Base-by-base conservation (phyloP, 2,888 invertebrate genomes). In the Heteropelma amictum region DNA sequence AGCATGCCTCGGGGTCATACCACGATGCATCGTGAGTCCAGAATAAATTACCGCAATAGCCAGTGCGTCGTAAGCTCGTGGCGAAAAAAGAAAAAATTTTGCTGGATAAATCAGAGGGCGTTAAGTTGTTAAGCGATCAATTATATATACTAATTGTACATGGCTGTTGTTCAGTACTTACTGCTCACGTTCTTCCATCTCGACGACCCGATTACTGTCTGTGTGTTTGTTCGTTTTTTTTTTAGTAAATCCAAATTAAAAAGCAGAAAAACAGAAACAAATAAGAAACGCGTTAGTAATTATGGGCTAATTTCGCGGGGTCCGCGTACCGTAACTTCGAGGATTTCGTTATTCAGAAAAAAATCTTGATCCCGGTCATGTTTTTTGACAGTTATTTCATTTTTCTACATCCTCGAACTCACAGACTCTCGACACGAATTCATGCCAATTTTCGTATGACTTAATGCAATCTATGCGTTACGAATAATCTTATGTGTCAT, bases 161-260 rank as follows among this genome's bases (percentile, higher is more conserved):
- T 63, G 49, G 64, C 61, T 63, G 47, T 61, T 79, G 64, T 77
- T 69, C 64, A 77, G 81, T 90, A 95, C 95, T 95, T 93, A 95
- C 95, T 95, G 95, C 91, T 95, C 95, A 88, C 95, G 92, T 90
- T 95, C 95, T 90, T 95, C 95, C 92, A 95, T 91, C 89, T 94
- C 94, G 86, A 89, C 88, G 90, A 94, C 93, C 81, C 94, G 93
- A 90, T 93, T 94, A 92, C 93, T 94, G 92, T 94, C 95, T 95
- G 92, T 89, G 87, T 87, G 85, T 89, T 86, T 86, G 84, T 89
- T 86, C 89, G 86, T 89, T 89, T 61, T 61, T 61, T 61, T 61
- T 61, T 88, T 88, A 86, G 86, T 88, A 89, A 89, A 88, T 90
- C 90, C 89, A 88, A 88, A 89, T 90, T 90, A 90, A 89, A 90